Conservation (phyloP, 2,113 vertebrate species). For the Sinosuthora webbiana region DNA sequence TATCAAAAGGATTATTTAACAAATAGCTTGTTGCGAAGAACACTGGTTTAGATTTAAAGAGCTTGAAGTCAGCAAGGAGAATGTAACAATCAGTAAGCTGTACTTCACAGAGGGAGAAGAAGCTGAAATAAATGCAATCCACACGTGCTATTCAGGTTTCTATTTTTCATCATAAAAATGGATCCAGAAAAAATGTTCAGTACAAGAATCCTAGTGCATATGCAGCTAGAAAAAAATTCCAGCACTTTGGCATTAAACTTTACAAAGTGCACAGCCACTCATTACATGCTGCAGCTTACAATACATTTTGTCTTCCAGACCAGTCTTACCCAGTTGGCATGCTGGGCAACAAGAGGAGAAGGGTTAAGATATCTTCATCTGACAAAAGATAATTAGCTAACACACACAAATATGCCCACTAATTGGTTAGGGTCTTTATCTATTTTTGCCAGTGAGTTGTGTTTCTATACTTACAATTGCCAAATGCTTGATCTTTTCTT, state of each 20-base stretch:
- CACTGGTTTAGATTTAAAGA: not conserved
- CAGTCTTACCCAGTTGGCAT: constrained; percentile 66
- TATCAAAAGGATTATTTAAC: not conserved
- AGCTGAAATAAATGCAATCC: not conserved
- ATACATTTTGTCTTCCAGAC: constrained; percentile 60
- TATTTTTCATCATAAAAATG: not conserved
- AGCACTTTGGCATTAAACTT: constrained; percentile 37
- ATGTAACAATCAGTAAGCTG: not conserved
- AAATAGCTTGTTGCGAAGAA: not conserved
- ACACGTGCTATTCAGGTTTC: not conserved
- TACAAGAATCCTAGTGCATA: not conserved
- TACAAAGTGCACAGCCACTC: constrained; percentile 59
- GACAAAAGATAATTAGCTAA: constrained; percentile 11
- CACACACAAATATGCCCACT: not conserved
- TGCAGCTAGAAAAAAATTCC: not conserved
- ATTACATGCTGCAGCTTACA: constrained; percentile 60
- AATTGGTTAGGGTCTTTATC: constrained; percentile 6
- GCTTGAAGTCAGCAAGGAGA: not conserved
- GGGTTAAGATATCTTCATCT: constrained; percentile 30
- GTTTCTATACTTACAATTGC: constrained; percentile 91
- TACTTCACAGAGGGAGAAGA: not conserved
- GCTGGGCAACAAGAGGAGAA: constrained; percentile 61
- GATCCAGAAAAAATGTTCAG: not conserved
- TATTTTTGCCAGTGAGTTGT: not conserved
- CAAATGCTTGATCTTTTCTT: constrained; percentile 99